Evolutionary conservation across 2,888 invertebrate genomes (phyloP), one percentile per base, ranked within the genome.

Genomic region (Oxyscelio sp.): DNA sequence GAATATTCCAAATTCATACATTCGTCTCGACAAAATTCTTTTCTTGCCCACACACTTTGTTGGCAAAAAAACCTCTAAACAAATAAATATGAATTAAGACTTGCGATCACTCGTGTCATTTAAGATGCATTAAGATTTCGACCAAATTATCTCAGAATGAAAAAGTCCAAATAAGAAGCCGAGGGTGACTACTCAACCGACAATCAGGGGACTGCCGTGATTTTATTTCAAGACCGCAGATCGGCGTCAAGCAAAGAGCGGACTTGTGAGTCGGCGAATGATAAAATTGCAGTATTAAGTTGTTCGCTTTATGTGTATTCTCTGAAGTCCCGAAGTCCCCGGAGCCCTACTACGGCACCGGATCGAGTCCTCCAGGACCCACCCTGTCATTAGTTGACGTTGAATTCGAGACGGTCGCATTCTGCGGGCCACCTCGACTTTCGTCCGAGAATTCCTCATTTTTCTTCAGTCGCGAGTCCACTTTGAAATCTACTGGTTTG

Each of bases 231-330:
- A 91, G 91, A 94, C 93, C 93, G 88, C 93, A 93, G 91, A 92
- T 92, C 89, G 88, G 87, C 90, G 85, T 87, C 86, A 85, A 82
- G 87, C 71, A 87, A 85, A 86, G 86, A 83, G 83, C 83, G 81
- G 77, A 87, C 87, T 73, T 81, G 85, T 56, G 87, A 92, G 89
- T 90, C 88, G 86, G 78, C 86, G 90, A 94, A 93, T 94, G 94
- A 94, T 94, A 93, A 94, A 94, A 94, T 94, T 94, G 93, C 92
- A 91, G 94, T 92, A 94, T 94, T 94, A 93, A 93, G 93, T 94
- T 93, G 94, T 94, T 93, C 91, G 90, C 91, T 94, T 94, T 94
- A 94, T 94, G 94, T 92, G 94, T 93, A 91, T 94, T 94, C 94
- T 90, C 89, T 94, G 94, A 94, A 94, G 92, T 91, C 91, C 90